Evolutionary conservation across 2,113 vertebrate genomes (phyloP), one percentile per base, ranked within the genome.

Genomic region (Syngnathus typhle): DNA sequence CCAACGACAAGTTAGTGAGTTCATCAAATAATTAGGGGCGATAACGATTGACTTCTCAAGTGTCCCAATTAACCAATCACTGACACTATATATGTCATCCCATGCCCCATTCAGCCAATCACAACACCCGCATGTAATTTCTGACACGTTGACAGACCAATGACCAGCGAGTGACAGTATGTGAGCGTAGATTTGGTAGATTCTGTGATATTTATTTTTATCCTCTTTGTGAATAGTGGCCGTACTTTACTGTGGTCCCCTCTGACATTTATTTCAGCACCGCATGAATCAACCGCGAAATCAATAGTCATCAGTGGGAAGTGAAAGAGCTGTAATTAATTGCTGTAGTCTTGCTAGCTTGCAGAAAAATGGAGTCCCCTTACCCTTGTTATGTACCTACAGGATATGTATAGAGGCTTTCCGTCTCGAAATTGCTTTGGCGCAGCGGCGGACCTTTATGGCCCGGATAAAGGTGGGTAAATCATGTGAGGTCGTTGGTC

Each of bases 381-480:
- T 38, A 19, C 21, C 59, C 44, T 49, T 47, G 12, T 70, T 78
- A 54, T 51, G 44, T 64, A 44, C 60, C 60, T 44, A 27, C 60
- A 44, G n/a, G 39, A 62, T 62, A 62, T 43, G 41, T 44, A 62
- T 23, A 19, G 21, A 46, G 21, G 21, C 54, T 68, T 15, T 19
- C 60, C 27, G 19, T 76, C 49, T 70, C 82, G 61, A 69, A 82
- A 82, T 82, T 76, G 46, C 12, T 81, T 84, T 76, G 78, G 41
- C 63, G 11, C 41, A 51, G 51, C 71, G 41, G 72, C 76, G 54
- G 67, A 77, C 81, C 68, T 79, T 85, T 84, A 84, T 77, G 59
- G 61, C 66, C 67, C 46, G 38, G 67, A 78, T 81, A 81, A 75
- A 78, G 64, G 67, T 68, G 47, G 36, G 52, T 86, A 83, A 85